These are phyloP conservation scores for Furnarius figulus DNA, from an alignment of 2,113 vertebrate genomes.

Conservation along the genomic window DNA sequence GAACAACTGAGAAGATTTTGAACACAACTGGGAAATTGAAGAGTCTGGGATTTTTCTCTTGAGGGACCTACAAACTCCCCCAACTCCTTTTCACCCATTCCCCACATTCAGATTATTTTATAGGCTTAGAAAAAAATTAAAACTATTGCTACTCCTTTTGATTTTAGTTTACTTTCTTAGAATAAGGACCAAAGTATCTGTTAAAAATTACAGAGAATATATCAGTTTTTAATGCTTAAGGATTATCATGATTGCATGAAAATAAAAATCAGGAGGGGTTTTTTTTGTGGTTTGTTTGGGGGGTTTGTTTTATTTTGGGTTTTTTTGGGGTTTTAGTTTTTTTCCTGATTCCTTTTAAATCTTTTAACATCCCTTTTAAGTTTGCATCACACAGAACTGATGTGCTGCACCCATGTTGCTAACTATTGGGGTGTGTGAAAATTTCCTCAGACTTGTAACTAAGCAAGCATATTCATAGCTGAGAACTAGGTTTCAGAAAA, in stretches of 20 bases:
- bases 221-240: background rate
- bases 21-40: background rate
- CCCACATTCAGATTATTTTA: background rate
- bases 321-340: background rate
- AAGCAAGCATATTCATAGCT: background rate
- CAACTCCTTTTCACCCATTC: fast-evolving
- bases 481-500: background rate
- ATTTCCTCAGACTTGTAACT: background rate
- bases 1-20: background rate
- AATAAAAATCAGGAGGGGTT: background rate
- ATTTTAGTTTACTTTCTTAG: background rate
- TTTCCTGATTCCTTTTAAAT: background rate
- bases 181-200: background rate
- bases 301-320: background rate
- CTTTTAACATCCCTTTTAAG: background rate
- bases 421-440: background rate
- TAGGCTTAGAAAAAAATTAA: background rate
- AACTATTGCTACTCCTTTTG: background rate
- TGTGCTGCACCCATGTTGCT: background rate
- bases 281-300: background rate
- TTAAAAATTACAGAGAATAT: background rate
- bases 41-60: background rate
- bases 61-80: fast-evolving
- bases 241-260: background rate
- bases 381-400: background rate